Evolutionary conservation across 1,140 invertebrate species (phyloP).

Genomic region (Homarus americanus): DNA sequence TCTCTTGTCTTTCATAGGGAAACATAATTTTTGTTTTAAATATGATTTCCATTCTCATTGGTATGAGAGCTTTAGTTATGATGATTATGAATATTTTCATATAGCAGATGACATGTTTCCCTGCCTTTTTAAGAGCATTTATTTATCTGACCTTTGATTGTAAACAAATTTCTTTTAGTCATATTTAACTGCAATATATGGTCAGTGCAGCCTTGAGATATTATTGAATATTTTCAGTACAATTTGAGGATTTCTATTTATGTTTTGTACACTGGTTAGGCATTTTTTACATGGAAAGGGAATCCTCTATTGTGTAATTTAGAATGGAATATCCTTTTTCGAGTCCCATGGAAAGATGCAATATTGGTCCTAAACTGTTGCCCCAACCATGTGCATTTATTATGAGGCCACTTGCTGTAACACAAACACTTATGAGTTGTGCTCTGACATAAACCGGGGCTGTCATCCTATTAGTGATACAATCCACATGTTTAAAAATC

Average conservation of each 20-base stretch:
- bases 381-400: conserved; percentile 1
- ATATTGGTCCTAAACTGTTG: conserved; percentile 9
- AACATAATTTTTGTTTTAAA: conserved; percentile 4
- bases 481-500: conserved; percentile 33
- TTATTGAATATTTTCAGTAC: conserved; percentile 32
- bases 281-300: neutral
- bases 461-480: conserved; percentile 48
- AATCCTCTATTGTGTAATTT: conserved; percentile 8
- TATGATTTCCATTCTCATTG: conserved; percentile 36
- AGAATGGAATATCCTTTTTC: conserved; percentile 1
- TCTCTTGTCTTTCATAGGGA: conserved; percentile 23
- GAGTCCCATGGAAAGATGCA: conserved; percentile 28
- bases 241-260: conserved; percentile 26
- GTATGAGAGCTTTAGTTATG: conserved; percentile 51
- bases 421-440: neutral
- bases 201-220: conserved; percentile 48
- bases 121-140: conserved; percentile 18
- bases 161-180: conserved; percentile 48
- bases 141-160: conserved; percentile 46
- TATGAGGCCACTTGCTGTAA: neutral
- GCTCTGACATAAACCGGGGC: neutral
- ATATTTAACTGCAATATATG: conserved; percentile 63
- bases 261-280: conserved; percentile 42
- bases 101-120: neutral
- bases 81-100: conserved; percentile 16